Percentiles rank a stretch among this genome's conserved stretches.
These are phyloP conservation scores for Cataglyphis hispanica DNA, from an alignment of 1,140 invertebrate species.

Conservation along the genomic window DNA sequence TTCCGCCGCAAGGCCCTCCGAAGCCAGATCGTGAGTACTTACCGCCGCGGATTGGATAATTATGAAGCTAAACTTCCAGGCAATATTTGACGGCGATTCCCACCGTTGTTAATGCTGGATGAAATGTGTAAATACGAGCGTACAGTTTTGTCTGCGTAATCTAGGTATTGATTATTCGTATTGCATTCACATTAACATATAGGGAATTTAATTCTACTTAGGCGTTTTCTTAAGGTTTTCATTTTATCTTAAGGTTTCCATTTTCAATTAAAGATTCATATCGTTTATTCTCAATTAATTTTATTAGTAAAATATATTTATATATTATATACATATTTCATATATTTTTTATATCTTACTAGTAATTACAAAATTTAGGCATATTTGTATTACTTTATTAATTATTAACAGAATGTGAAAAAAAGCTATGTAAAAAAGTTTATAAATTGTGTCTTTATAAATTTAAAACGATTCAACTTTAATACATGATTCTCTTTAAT, in stretches of 20 bases:
- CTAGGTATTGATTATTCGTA: conserved; percentile 75
- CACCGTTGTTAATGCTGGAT: conserved; percentile 71
- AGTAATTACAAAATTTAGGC: background rate
- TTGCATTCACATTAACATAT: conserved; percentile 67
- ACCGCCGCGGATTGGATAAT: conserved; percentile 80
- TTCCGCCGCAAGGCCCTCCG: conserved; percentile 76
- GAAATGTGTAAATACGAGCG: conserved; percentile 82
- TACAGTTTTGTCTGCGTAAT: conserved; percentile 77
- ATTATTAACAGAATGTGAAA: background rate
- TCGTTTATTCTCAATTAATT: background rate
- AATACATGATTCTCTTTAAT: conserved; percentile 60
- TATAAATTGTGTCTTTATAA: conserved; percentile 58
- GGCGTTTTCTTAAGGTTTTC: conserved; percentile 50
- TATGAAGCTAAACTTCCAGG: conserved; percentile 43
- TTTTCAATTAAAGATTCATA: conserved; percentile 51
- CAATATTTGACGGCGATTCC: conserved; percentile 54
- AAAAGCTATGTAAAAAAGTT: background rate
- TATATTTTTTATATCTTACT: conserved; percentile 6
- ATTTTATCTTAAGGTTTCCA: conserved; percentile 46
- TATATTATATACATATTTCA: conserved; percentile 5
- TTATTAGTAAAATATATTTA: conserved; percentile 2
- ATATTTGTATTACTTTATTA: background rate
- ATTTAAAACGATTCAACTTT: conserved; percentile 62
- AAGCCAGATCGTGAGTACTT: conserved; percentile 83
- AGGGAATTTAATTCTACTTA: conserved; percentile 51